Evolutionary conservation across 2,797 vertebrate genomes (phyloP), one percentile per base, ranked within the genome.

Genomic region (Cacajao melanocephalus): DNA sequence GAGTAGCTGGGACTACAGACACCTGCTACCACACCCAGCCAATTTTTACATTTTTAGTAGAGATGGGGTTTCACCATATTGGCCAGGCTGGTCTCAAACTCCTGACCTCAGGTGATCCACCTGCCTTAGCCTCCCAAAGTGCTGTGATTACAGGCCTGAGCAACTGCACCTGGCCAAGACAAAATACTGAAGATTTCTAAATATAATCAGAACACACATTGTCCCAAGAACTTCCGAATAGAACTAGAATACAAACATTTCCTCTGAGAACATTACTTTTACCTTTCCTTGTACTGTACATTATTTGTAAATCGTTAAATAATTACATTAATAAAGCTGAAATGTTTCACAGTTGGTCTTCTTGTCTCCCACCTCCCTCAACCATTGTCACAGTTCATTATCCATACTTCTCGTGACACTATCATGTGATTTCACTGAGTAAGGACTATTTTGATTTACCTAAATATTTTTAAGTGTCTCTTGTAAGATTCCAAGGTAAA

Each of bases 401-500:
- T 15, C 39, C 22, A 76, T 12, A 88, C 6, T 61, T 93, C 48
- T 89, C 87, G 7, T 61, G 81, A 88, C 44, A 88, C 48, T 50
- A 39, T 41, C 2, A 11, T 10, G 78, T 78, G 22, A 88, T 90
- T 95, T 97, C 94, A 50, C 46, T 79, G 7, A 14, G 7, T 58
- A 94, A 96, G 46, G 46, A 67, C 24, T 67, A 61, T 88, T 78
- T 89, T 67, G 28, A 96, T 75, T 91, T 93, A 58, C 48, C n/a
- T 81, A 86, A 92, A n/a, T 70, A 93, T 44, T 96, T 96, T 85
- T 44, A 93, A 95, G 4, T 86, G 48, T 83, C 36, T 91, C 7
- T n/a, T 67, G 13, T 19, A 33, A 44, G 44, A 78, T 79, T 85
- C n/a, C 84, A 81, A 95, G 44, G 88, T 90, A 96, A 73, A 80